Conservation (phyloP, 1,140 invertebrate species). For the Diorhabda sublineata region DNA sequence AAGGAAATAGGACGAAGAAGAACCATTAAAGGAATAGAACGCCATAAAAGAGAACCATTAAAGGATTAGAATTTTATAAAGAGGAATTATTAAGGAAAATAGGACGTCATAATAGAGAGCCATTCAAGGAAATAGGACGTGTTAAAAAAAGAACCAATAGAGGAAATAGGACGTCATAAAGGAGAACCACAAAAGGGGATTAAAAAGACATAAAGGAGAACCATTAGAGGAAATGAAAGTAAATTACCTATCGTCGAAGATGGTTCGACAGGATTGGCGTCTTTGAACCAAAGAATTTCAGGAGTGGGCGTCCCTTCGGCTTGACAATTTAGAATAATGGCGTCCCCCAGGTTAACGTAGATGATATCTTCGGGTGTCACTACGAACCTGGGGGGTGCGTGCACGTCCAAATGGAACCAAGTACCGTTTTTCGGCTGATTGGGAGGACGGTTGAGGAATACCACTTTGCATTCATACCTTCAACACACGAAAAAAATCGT, state of each 20-base stretch:
- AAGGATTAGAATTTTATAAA: too few relatives aligned
- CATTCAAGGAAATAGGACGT: too few relatives aligned
- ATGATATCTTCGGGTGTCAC: slow-evolving; percentile 89
- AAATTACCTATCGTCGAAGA: slow-evolving; percentile 64
- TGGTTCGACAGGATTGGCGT: slow-evolving; percentile 82
- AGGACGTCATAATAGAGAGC: too few relatives aligned
- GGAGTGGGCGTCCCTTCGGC: slow-evolving; percentile 88
- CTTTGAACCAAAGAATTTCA: slow-evolving; percentile 89
- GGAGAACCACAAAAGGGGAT: too few relatives aligned
- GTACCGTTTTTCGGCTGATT: slow-evolving; percentile 87
- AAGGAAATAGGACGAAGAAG: too few relatives aligned
- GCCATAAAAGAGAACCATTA: too few relatives aligned
- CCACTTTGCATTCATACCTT: slow-evolving; percentile 89
- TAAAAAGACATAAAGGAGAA: too few relatives aligned
- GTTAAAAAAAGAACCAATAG: too few relatives aligned
- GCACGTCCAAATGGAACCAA: slow-evolving; percentile 95
- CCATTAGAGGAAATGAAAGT: too few relatives aligned
- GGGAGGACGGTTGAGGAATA: slow-evolving; percentile 89
- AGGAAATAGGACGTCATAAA: too few relatives aligned
- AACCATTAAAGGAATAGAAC: too few relatives aligned
- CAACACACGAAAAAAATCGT: slow-evolving; percentile 1
- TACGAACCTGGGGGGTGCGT: slow-evolving; percentile 88
- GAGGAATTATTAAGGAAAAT: too few relatives aligned
- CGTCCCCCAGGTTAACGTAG: slow-evolving; percentile 93
- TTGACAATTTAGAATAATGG: slow-evolving; percentile 91